Evolutionary conservation across 2,797 vertebrate genomes (phyloP), one percentile per base, ranked within the genome.

Genomic region (Florisuga fusca): DNA sequence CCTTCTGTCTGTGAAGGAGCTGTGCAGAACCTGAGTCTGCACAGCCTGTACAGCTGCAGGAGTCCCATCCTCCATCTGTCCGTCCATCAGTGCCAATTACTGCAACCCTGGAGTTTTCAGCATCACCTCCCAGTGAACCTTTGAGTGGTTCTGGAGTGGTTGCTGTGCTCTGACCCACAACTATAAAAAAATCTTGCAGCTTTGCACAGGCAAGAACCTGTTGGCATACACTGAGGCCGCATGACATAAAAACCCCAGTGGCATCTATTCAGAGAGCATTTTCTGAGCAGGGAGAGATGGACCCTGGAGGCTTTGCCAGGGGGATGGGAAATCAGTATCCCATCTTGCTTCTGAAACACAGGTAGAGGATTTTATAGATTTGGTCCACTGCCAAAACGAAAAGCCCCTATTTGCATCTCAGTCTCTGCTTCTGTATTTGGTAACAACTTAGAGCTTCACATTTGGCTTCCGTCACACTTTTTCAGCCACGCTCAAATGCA

Each of bases 71-170:
- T 53, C 34, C 2, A 1, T 64, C 78, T 1, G 1, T 68, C 76
- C 59, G 66, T 84, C 87, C 45, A 15, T 58, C 55, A 45, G 46
- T 50, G 86, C 26, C 64, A 0, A 26, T 31, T 19, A 20, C 45
- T n/a, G 19, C 2, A 4, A n/a, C 23, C 33, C 15, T 64, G 69
- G 20, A 62, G 50, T 36, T 41, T 67, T 64, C 69, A 43, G 43
- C 63, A 15, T 23, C 61, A 26, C 14, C 12, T 58, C 59, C 72
- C 13, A 4, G 10, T 6, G 55, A 81, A 5, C 46, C 29, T n/a
- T 1, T 2, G 62, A 5, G 43, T 2, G 17, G 8, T 57, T 66
- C 57, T 84, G 86, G 29, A 0, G 0, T 3, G 7, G 54, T n/a
- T 9, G 1, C 3, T 34, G 43, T 13, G 2, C 51, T 72, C 51